Evolutionary conservation across 1,140 invertebrate genomes (phyloP).

Genomic region (Drosophila obscura): DNA sequence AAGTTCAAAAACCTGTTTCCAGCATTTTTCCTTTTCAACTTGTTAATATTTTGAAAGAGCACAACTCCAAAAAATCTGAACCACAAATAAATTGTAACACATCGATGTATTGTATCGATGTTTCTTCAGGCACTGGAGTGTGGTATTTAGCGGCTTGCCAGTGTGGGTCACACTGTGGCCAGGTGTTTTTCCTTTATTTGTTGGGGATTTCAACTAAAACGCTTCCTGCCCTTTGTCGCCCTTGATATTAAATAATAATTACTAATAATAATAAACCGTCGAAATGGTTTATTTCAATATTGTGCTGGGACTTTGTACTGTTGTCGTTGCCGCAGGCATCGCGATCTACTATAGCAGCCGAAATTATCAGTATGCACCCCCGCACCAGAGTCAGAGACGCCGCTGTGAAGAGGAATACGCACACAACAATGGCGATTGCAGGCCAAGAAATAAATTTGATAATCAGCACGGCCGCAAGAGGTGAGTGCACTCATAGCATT

Average conservation of each 20-base stretch:
- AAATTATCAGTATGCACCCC: not conserved
- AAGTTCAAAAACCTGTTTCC: too few relatives aligned
- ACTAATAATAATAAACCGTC: too few relatives aligned
- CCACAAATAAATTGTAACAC: too few relatives aligned
- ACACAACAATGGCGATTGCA: not conserved
- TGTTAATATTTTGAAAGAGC: too few relatives aligned
- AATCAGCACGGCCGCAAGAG: constrained; percentile 8
- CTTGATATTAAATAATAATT: too few relatives aligned
- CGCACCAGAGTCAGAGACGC: not conserved
- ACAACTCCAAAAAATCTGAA: too few relatives aligned
- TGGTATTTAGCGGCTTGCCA: not conserved
- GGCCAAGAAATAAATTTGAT: not conserved
- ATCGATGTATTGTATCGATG: too few relatives aligned
- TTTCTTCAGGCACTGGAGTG: too few relatives aligned
- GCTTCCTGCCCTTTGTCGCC: not conserved
- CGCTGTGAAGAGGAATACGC: not conserved
- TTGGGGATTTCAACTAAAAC: constrained; percentile 31
- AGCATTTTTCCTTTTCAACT: too few relatives aligned
- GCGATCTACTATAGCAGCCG: constrained; percentile 31
- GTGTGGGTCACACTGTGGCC: constrained; percentile 4
- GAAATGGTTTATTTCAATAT: constrained; percentile 55
- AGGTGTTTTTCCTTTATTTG: constrained; percentile 10
- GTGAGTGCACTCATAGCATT: not conserved
- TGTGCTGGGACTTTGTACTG: constrained; percentile 12
- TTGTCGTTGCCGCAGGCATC: constrained; percentile 21